Base-by-base conservation (phyloP, 2,113 vertebrate species). In the Camarhynchus parvulus region DNA sequence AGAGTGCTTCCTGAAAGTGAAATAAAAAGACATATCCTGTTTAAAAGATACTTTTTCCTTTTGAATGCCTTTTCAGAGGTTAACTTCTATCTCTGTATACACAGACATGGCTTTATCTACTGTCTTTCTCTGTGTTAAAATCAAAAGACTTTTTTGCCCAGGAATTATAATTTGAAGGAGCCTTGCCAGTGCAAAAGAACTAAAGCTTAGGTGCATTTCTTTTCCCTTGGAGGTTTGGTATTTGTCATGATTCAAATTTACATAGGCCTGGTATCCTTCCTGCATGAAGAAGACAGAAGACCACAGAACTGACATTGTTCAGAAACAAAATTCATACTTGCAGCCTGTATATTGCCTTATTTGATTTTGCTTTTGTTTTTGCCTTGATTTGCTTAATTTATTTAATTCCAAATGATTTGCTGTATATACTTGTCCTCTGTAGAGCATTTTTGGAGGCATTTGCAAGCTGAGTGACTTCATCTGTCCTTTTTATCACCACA, bases 201-300 rank as follows among this genome's bases (percentile, higher is more conserved):
- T 47, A 52, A 91, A 24, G 8, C 66, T 87, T 78, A 80, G 28
- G 15, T 50, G 7, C 1, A 1, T 21, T 42, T 73, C 13, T 79
- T 72, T 85, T 58, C n/a, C 15, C 25, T 55, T 33, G 11, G 53
- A 55, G 4, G 10, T 82, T n/a, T 64, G 70, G 4, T 53, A 41
- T 52, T 75, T 87, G 82, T 31, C 10, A 37, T 1, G 0, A 37
- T 56, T 78, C 64, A 46, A 74, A 37, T 86, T 56, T 87, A n/a
- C 13, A 1, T 24, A 64, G 44, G 8, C 25, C 18, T 72, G 1
- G 1, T 0, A 3, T 21, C 14, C 35, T 90, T 78, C 8, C 15
- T 63, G 46, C 66, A 53, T 46, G n/a, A 58, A 56, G 23, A 31
- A 6, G 7, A 61, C 44, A 70, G 8, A 50, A 53, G 6, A 68